phyloP scores from a whole-genome alignment of 2,888 invertebrate genomes.

The Polyploca ridens region DNA sequence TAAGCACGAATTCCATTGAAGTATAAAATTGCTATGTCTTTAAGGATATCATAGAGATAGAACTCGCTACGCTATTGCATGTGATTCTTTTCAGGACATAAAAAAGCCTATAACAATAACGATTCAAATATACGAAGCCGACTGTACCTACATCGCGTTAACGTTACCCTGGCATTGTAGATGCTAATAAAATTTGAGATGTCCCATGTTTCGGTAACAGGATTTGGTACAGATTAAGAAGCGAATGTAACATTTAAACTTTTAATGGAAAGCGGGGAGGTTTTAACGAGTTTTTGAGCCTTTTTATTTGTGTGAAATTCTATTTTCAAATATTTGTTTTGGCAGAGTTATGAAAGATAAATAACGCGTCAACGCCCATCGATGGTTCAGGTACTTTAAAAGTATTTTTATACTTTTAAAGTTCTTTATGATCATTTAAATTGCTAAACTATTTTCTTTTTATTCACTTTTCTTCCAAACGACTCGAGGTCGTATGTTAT shows the following conservation, averaged over 20 bases:
- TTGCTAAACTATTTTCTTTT: too few relatives aligned
- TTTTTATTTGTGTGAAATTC: not conserved
- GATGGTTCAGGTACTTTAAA: too few relatives aligned
- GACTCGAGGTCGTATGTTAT: too few relatives aligned
- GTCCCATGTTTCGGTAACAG: not conserved
- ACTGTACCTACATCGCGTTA: not conserved
- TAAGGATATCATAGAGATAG: not conserved
- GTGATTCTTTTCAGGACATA: not conserved
- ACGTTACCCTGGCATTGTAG: not conserved
- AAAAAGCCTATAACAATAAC: not conserved
- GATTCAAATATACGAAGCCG: not conserved
- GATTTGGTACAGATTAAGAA: not conserved
- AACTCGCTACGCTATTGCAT: not conserved
- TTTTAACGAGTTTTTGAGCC: not conserved
- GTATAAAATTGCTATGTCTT: too few relatives aligned
- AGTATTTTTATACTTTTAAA: too few relatives aligned
- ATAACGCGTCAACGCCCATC: too few relatives aligned
- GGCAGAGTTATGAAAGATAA: too few relatives aligned
- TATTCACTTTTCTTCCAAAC: too few relatives aligned
- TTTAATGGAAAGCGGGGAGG: not conserved
- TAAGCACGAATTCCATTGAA: too few relatives aligned
- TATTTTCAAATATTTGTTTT: too few relatives aligned
- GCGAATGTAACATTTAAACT: constrained; percentile 5
- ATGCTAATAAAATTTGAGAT: constrained; percentile 6
- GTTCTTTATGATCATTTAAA: too few relatives aligned